Conservation (phyloP, 1,140 invertebrate genomes). For the Arion vulgaris region DNA sequence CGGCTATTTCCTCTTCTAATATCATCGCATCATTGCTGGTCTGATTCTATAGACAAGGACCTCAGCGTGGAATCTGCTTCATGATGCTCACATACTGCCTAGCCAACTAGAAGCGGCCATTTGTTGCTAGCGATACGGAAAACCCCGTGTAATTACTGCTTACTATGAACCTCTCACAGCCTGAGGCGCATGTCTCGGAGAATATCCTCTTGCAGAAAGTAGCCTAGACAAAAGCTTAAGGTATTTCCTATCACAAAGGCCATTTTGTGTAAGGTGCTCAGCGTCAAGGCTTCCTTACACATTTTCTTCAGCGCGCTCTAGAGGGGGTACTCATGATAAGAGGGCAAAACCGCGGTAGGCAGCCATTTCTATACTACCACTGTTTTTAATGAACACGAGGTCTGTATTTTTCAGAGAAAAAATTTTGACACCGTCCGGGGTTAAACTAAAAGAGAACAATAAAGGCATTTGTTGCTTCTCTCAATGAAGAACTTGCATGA, state of each 20-base stretch:
- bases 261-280: background rate
- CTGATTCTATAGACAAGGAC: background rate
- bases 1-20: background rate
- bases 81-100: background rate
- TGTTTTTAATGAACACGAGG: slow-evolving; percentile 15
- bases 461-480: slow-evolving; percentile 2
- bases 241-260: background rate
- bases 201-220: slow-evolving; percentile 1
- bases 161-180: background rate
- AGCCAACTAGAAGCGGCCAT: background rate
- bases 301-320: background rate
- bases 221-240: background rate
- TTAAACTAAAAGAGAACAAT: background rate
- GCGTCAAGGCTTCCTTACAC: background rate
- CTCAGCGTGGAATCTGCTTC: background rate
- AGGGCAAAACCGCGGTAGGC: background rate
- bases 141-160: background rate
- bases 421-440: background rate
- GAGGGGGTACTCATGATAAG: slow-evolving; percentile 8
- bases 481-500: background rate
- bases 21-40: background rate
- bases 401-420: slow-evolving; percentile 3
- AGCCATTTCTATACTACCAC: slow-evolving; percentile 5
- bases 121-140: slow-evolving; percentile 1
- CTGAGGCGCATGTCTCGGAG: background rate